Conservation (phyloP, 2,888 invertebrate species). For the Pseudococcus longispinus region DNA sequence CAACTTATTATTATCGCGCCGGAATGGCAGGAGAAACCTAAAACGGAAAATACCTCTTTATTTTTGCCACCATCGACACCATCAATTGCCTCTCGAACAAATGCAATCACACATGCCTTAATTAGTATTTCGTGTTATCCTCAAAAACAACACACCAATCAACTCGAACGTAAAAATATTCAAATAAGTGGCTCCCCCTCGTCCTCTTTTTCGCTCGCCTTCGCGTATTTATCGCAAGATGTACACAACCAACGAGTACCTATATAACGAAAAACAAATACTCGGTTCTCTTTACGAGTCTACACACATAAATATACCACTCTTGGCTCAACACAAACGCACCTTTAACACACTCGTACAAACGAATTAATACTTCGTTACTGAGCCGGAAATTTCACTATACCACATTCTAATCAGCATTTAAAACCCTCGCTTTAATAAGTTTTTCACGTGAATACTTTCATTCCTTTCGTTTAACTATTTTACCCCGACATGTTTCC, state of each 20-base stretch:
- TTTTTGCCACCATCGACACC: neutral
- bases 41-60: neutral
- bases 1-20: neutral
- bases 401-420: slow-evolving; percentile 31
- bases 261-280: slow-evolving; percentile 19
- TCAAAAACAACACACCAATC: neutral
- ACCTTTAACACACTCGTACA: neutral
- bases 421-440: slow-evolving; percentile 20
- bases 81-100: neutral
- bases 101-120: neutral
- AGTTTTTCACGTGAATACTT: slow-evolving; percentile 34
- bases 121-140: slow-evolving; percentile 31
- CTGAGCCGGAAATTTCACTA: slow-evolving; percentile 28
- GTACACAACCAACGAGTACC: neutral
- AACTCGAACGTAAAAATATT: slow-evolving; percentile 19
- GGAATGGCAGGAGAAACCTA: neutral
- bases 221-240: neutral
- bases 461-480: slow-evolving; percentile 10
- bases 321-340: neutral
- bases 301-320: neutral
- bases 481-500: neutral
- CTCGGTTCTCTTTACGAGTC: neutral
- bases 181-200: neutral
- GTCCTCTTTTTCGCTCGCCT: neutral
- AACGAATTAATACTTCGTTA: slow-evolving; percentile 28